Base-by-base conservation (phyloP, 1,140 invertebrate genomes). In the Arion vulgaris region DNA sequence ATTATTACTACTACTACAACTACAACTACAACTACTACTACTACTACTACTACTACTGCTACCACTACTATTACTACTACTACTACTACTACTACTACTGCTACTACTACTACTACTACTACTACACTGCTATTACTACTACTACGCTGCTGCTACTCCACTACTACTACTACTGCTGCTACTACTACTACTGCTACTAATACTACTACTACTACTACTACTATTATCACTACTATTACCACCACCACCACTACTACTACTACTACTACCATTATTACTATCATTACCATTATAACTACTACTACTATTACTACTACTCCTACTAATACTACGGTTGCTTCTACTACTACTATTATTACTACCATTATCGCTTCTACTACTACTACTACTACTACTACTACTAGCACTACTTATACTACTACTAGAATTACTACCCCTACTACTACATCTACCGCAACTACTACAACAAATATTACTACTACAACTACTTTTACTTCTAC, bases 301-400 rank as follows among this genome's bases (percentile, higher is more conserved):
- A 74, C 72, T 28, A 74, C 28, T 51, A 78, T 36, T 51, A 78
- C 49, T 51, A 78, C 51, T 62, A 78, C 76, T 74, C 15, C 26
- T 7, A 32, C 2, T 7, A 32, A 9, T 32, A 11, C 62, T 66
- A 32, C 62, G 5, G 32, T 34, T 66, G 1, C 62, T 66, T 66
- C n/a, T 66, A 32, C 5, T 32, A 66, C 62, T 32, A 62, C 72
- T 39, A 39, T 26, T 74, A 74, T 26, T 7, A 74, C 19, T 9
- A 19, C 23, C 13, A 39, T 4, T 34, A 11, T 34, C 19, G 53
- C 53, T 36, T 53, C 53, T 36, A 77, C 34, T 62, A 53, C 34
- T 62, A 77, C 75, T 36, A 77, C 53, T 62, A 77, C 75, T 62
- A 77, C 75, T 62, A 77, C 75, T 62, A 77, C 75, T 62, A 77